Evolutionary conservation across 1,140 invertebrate genomes (phyloP), one percentile per base, ranked within the genome.

Genomic region (Pseudoatta argentina): DNA sequence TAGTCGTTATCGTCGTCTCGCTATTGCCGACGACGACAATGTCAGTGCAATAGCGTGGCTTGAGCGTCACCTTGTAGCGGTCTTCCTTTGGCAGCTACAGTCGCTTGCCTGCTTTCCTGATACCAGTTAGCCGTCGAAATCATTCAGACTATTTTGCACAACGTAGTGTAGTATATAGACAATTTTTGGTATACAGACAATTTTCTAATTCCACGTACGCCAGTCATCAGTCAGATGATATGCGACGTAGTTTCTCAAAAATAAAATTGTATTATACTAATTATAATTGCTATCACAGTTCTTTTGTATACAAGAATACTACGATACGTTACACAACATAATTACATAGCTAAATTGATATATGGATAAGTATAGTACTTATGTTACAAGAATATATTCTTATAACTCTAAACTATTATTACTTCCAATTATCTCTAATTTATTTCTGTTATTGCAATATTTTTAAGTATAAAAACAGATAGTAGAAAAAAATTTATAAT

Each of bases 81-180:
- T 51, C 30, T 21, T 44, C 6, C 51, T 30, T 39, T 14, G 3
- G 18, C 2, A 55, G n/a, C 53, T 27, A 34, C 69, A 3, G 8
- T 24, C 10, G 12, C 16, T 12, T 77, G 30, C 48, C 86, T 93
- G 88, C 10, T 88, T 73, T 67, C 92, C 90, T 87, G 92, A 59
- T 91, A 89, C 34, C 2, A 27, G 39, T 44, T 67, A 91, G 85
- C 53, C 85, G 77, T 81, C 81, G 66, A 91, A 93, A 92, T 93
- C 92, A 92, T 92, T 91, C 90, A 89, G 91, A 92, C 92, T 71
- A 89, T 88, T 73, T 86, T 77, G 79, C 64, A 39, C 51, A 63
- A 61, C 53, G 21, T 67, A 66, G 51, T 66, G 34, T 63, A 64
- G 59, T 85, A 85, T 87, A 85, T 75, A 76, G 77, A n/a, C n/a